phyloP scores from a whole-genome alignment of 2,888 invertebrate genomes.

The Rhamnusium bicolor region DNA sequence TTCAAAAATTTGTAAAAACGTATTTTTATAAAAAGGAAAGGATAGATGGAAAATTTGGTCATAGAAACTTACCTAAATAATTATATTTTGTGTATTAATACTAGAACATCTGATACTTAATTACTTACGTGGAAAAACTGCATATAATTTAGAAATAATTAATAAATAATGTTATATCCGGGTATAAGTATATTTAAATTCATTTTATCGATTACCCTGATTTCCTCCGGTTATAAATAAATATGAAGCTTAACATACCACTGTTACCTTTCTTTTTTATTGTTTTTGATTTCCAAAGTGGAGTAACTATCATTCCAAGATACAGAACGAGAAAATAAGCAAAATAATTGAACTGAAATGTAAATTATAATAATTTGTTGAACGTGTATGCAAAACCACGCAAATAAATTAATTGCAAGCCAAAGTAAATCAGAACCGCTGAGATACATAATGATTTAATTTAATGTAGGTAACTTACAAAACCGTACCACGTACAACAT shows the following conservation, averaged over 20 bases:
- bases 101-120: no score
- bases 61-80: no score
- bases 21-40: no score
- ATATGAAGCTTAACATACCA: slow-evolving; percentile 1
- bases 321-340: not conserved
- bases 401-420: not conserved
- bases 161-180: no score
- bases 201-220: not conserved
- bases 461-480: no score
- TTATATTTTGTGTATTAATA: no score
- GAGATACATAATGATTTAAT: no score
- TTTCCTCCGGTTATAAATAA: not conserved
- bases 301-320: not conserved
- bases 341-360: not conserved
- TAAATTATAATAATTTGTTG: slow-evolving; percentile 10
- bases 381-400: slow-evolving; percentile 1
- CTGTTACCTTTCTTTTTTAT: not conserved
- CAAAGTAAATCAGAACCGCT: not conserved
- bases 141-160: no score
- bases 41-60: no score
- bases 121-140: no score
- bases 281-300: slow-evolving; percentile 3
- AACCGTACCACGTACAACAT: no score
- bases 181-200: not conserved
- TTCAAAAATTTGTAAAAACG: no score